A percentile compares a stretch with the other conserved stretches of the same genome.
Conservation (phyloP, 2,113 vertebrate genomes). For the Bos taurus region DNA sequence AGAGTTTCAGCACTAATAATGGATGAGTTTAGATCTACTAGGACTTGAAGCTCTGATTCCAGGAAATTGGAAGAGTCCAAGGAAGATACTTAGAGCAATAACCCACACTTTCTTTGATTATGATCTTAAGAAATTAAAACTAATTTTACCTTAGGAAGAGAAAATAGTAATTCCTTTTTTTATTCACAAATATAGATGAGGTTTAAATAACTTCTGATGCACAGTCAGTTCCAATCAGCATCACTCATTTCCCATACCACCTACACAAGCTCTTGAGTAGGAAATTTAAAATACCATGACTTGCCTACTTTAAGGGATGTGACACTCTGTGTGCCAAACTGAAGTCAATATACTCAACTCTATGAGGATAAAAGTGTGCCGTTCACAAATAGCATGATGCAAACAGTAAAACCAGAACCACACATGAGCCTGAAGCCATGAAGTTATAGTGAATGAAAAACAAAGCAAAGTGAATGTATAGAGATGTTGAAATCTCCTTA, state of each 20-base stretch:
- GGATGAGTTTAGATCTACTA: neutral
- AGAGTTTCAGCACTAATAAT: conserved; percentile 18
- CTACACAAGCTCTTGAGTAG: conserved; percentile 56
- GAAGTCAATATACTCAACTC: conserved; percentile 28
- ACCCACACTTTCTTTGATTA: conserved; percentile 21
- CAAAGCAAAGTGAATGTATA: neutral
- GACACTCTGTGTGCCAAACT: neutral
- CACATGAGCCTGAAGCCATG: neutral
- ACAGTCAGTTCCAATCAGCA: conserved; percentile 55
- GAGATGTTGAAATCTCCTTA: neutral
- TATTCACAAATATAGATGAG: conserved; percentile 28
- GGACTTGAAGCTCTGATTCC: conserved; percentile 25
- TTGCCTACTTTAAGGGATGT: conserved; percentile 41
- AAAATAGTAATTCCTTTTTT: conserved; percentile 50
- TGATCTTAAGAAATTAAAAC: conserved; percentile 43
- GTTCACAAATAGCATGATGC: neutral
- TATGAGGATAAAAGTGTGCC: neutral
- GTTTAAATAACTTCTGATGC: conserved; percentile 62
- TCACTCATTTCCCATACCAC: conserved; percentile 56
- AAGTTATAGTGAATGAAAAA: conserved; percentile 13
- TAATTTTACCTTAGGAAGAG: conserved; percentile 50
- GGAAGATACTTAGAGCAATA: conserved; percentile 33
- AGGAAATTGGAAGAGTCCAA: conserved; percentile 27
- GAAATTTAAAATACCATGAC: conserved; percentile 55
- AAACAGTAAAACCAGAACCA: neutral